Evolutionary conservation across 1,140 invertebrate genomes (phyloP), one percentile per base, ranked within the genome.

Genomic region (Mycetomoellerius zeteki): DNA sequence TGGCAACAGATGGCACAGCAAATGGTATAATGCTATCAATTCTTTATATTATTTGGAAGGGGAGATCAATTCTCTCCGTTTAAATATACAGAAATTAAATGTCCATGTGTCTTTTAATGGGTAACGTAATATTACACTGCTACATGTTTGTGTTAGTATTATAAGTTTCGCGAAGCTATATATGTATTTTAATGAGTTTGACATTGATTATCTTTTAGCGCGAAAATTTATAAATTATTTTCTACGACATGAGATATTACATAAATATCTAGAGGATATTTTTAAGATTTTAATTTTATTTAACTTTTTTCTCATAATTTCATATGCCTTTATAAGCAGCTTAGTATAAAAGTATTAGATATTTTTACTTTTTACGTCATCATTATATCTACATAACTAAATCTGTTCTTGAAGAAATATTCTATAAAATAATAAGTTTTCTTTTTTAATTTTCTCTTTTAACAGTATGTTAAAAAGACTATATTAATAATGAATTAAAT

Each of bases 21-120:
- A 76, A 33, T 43, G 21, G n/a, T 60, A 43, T 43, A 24, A 60
- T 30, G 8, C 8, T 60, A 21, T 37, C 54, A 33, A 60, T 76
- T 76, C 54, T 76, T 60, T 76, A 6, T 43, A 76, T 37, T 21
- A 60, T 76, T 76, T 76, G 14, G 8, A 50, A 50, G n/a, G 19
- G 6, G 37, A 4, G 37, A 43, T 76, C 54, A 43, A 50, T 50
- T 37, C 37, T 37, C 33, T 7, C 16, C 3, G 19, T 60, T 76
- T 72, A 72, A 72, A 27, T 72, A 72, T 50, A 27, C 24, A 27
- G 43, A 72, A 72, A 72, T 52, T 27, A 50, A 50, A 27, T 72
- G 19, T 14, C 21, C 21, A 14, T 27, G 37, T 69, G 65, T 69
- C 37, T 69, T 21, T 50, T 69, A 69, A 69, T 69, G 21, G 21